phyloP scores from a whole-genome alignment of 2,113 vertebrate genomes.

The Sula dactylatra region DNA sequence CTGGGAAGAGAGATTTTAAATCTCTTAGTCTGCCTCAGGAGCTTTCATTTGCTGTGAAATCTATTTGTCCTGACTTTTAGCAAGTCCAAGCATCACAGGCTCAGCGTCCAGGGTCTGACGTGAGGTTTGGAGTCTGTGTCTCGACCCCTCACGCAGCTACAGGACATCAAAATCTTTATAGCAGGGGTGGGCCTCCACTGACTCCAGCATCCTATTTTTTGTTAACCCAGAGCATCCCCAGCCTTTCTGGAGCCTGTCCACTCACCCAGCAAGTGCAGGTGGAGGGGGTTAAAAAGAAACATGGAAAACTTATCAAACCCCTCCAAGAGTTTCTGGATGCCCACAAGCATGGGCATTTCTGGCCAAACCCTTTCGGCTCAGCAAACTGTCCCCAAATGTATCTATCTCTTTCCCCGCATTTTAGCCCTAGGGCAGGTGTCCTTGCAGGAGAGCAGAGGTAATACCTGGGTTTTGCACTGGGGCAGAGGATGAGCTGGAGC shows the following conservation, averaged over 20 bases:
- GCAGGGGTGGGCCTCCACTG: not conserved
- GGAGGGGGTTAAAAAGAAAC: not conserved
- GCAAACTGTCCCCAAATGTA: not conserved
- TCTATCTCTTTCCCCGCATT: not conserved
- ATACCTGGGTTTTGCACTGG: not conserved
- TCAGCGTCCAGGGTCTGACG: not conserved
- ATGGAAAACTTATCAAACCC: not conserved
- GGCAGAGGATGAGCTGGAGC: not conserved
- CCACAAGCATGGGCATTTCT: fast-evolving
- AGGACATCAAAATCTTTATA: not conserved
- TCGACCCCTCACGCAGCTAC: not conserved
- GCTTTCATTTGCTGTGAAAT: not conserved
- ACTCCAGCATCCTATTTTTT: not conserved
- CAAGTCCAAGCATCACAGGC: not conserved
- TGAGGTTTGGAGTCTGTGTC: not conserved
- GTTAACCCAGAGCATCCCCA: not conserved
- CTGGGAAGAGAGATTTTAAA: not conserved
- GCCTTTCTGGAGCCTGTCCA: not conserved
- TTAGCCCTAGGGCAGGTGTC: not conserved
- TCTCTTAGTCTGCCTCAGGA: not conserved
- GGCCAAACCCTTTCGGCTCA: not conserved
- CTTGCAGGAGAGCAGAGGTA: not conserved
- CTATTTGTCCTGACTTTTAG: not conserved
- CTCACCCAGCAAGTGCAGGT: not conserved
- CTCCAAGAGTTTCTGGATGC: not conserved